Evolutionary conservation across 1,140 invertebrate genomes (phyloP).

Genomic region (Drosophila micromelanica): DNA sequence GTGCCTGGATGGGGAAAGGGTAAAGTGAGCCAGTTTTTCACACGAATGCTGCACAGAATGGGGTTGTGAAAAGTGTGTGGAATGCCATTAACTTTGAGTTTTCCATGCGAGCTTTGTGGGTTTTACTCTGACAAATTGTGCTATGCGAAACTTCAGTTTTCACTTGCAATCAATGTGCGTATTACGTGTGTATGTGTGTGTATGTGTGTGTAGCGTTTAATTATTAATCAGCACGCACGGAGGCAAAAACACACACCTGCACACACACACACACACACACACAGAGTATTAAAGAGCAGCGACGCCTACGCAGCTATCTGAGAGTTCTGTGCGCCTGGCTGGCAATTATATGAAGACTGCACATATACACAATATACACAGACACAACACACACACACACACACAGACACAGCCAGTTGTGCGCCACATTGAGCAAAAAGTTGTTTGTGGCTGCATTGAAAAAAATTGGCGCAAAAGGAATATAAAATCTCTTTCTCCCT

Average conservation of each 20-base stretch:
- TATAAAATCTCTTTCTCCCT: conserved; percentile 7
- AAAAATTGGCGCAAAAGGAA: conserved; percentile 19
- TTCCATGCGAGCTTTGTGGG: conserved; percentile 59
- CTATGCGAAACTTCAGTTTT: conserved; percentile 13
- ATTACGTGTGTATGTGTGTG: conserved; percentile 3
- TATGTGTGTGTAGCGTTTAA: conserved; percentile 21
- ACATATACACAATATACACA: conserved; percentile 53
- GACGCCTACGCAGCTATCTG: conserved; percentile 35
- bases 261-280: conserved; percentile 18
- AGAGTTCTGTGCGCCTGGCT: conserved; percentile 63
- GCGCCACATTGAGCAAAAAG: conserved; percentile 41
- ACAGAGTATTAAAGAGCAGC: neutral
- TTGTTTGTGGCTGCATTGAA: conserved; percentile 50
- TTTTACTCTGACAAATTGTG: conserved; percentile 22
- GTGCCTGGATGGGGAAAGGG: conserved; percentile 41
- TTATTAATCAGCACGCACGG: conserved; percentile 36
- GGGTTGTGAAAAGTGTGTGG: neutral
- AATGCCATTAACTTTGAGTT: conserved; percentile 62
- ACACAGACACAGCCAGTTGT: neutral
- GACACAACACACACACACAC: conserved; percentile 20
- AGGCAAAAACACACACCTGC: conserved; percentile 6
- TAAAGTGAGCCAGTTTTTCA: conserved; percentile 34
- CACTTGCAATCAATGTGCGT: conserved; percentile 24
- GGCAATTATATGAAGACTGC: conserved; percentile 45
- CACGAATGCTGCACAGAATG: conserved; percentile 6